Evolutionary conservation across 2,888 invertebrate genomes (phyloP).

Genomic region (Parelbella ahira): DNA sequence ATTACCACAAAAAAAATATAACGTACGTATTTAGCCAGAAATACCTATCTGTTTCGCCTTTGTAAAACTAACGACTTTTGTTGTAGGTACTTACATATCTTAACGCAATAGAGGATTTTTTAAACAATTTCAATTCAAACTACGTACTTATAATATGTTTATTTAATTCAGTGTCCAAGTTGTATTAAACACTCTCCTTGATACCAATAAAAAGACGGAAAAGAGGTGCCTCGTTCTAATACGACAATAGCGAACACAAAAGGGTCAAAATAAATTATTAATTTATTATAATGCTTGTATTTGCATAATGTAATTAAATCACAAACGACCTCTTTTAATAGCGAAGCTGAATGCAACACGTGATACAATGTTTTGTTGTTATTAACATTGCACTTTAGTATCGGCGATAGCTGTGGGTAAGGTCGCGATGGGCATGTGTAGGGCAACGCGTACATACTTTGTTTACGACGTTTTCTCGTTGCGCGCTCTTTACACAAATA

Average conservation of each 20-base stretch:
- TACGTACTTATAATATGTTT: too few species aligned
- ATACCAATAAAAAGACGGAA: neutral
- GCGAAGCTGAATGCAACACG: constrained; percentile 25
- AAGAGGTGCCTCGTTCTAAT: neutral
- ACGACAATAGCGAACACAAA: constrained; percentile 6
- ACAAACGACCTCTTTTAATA: constrained; percentile 9
- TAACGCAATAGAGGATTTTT: too few species aligned
- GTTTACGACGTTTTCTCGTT: too few species aligned
- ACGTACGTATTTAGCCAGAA: too few species aligned
- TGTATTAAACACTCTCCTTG: too few species aligned
- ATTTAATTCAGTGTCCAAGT: too few species aligned
- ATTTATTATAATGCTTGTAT: constrained; percentile 5
- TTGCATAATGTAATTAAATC: constrained; percentile 20
- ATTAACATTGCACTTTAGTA: constrained; percentile 40
- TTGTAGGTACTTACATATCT: too few species aligned
- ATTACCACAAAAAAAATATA: too few species aligned
- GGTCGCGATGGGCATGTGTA: constrained; percentile 48
- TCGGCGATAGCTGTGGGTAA: constrained; percentile 45
- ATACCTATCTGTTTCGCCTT: too few species aligned
- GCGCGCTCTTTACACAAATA: neutral
- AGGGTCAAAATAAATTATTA: constrained; percentile 16
- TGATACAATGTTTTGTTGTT: constrained; percentile 40
- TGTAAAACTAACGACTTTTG: too few species aligned
- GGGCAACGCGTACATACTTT: too few species aligned
- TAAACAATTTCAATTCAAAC: too few species aligned